phyloP scores from a whole-genome alignment of 2,888 invertebrate genomes.

The Subacronicta megacephala region DNA sequence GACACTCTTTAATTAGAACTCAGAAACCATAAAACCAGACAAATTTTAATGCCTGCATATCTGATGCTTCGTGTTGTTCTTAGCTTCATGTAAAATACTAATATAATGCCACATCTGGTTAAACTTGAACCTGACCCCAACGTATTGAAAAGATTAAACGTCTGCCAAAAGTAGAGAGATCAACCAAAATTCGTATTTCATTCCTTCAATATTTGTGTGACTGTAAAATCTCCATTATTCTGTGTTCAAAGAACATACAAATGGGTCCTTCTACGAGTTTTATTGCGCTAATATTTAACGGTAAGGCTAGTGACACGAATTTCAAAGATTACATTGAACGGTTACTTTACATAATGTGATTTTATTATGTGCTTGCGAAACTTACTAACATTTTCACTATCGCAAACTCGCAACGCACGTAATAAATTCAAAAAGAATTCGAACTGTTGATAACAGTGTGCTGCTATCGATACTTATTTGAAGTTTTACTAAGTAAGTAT shows the following conservation, averaged over 20 bases:
- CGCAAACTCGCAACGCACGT: conserved; percentile 26
- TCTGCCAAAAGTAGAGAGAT: no score
- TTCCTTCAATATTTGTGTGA: not conserved
- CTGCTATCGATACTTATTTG: conserved; percentile 7
- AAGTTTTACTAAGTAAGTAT: conserved; percentile 8
- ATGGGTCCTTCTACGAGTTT: conserved; percentile 16
- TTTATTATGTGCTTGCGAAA: conserved; percentile 33
- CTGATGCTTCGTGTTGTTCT: no score
- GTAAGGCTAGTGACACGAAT: conserved; percentile 36
- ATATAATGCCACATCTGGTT: no score
- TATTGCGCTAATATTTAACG: conserved; percentile 32
- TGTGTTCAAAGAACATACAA: not conserved
- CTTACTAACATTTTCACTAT: conserved; percentile 28
- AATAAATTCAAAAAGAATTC: conserved; percentile 32
- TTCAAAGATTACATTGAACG: conserved; percentile 21
- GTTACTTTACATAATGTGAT: conserved; percentile 42
- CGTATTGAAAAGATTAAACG: no score
- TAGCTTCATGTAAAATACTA: no score
- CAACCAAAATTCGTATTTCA: no score
- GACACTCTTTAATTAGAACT: no score
- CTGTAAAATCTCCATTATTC: not conserved
- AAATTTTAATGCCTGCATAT: no score
- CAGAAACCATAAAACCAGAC: no score
- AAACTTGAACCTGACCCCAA: no score
- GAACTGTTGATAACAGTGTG: conserved; percentile 4